Evolutionary conservation across 2,113 vertebrate genomes (phyloP), one percentile per base, ranked within the genome.

Genomic region (Ovis canadensis): DNA sequence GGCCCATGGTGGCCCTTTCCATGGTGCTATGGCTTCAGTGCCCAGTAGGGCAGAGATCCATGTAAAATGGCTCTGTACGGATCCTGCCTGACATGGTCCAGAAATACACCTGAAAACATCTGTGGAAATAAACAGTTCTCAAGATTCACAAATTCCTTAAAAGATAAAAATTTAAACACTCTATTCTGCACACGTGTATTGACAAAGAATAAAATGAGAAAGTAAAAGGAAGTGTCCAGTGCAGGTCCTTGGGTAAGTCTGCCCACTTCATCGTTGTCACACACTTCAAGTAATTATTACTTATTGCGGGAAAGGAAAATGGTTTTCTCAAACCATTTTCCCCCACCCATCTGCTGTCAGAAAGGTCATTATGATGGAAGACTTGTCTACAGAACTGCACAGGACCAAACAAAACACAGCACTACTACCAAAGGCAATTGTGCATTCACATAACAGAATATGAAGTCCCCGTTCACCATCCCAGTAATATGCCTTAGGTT

Each of bases 231-330:
- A 78, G 88, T 92, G 88, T 88, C 74, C 77, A 80, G 55, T 55
- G 67, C 10, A 27, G 88, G 71, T 9, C 2, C 90, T 96, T 92
- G 64, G 43, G 14, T 1, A 86, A 81, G 50, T 92, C 4, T 0
- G 45, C 55, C 97, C 96, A 97, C 95, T 98, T 95, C 48, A 94
- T 96, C 52, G n/a, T 91, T 98, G 98, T 96, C 98, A 97, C 93
- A 93, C n/a, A 19, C 81, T 97, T 97, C 97, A 97, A 98, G 94
- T 98, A 98, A 98, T 98, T 97, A 98, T 98, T 98, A 97, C 97
- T 98, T 97, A 98, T 91, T 92, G 90, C 91, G 94, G 97, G 97
- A 98, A 98, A 98, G 94, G 98, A 98, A 98, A 98, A 98, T 96
- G 97, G 96, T 89, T 98, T 98, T 98, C 97, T 97, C 92, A 95